These are phyloP conservation scores for Apis dorsata DNA, from an alignment of 1,140 invertebrate species.

Conservation along the genomic window DNA sequence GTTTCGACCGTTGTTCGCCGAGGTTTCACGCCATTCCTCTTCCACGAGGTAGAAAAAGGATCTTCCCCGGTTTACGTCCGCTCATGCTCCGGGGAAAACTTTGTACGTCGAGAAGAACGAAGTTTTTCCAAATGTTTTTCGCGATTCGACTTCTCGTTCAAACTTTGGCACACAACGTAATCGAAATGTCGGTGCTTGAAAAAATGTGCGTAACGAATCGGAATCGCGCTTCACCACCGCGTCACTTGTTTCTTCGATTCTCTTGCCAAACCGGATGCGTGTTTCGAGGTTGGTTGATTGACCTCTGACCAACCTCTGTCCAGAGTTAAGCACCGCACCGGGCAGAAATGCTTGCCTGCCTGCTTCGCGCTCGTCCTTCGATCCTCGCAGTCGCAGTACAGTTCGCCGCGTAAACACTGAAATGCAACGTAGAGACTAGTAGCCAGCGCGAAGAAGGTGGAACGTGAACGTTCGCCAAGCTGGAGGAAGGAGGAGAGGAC, in stretches of 20 bases:
- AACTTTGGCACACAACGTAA: neutral
- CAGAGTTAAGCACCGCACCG: neutral
- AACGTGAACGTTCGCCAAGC: slow-evolving; percentile 26
- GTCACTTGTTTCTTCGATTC: neutral
- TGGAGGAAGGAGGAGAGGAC: slow-evolving; percentile 12
- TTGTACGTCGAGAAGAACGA: neutral
- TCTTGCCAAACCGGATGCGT: too few relatives aligned
- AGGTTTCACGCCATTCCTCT: slow-evolving; percentile 26
- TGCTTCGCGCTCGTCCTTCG: slow-evolving; percentile 17
- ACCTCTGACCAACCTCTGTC: neutral
- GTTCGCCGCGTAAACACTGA: slow-evolving; percentile 51
- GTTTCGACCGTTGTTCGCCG: slow-evolving; percentile 8
- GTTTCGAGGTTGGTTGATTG: too few relatives aligned
- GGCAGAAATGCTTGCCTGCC: neutral
- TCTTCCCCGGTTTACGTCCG: slow-evolving; percentile 12
- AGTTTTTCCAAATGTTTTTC: neutral
- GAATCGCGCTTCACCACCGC: neutral
- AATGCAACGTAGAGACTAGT: slow-evolving; percentile 54
- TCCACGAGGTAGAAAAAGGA: neutral
- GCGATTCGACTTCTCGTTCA: slow-evolving; percentile 11
- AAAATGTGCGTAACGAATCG: neutral
- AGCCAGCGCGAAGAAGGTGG: slow-evolving; percentile 40
- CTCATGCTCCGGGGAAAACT: slow-evolving; percentile 7
- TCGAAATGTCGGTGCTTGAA: slow-evolving; percentile 1
- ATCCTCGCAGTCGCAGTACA: slow-evolving; percentile 8